Conservation (phyloP, 2,797 vertebrate genomes). For the Acipenser transmontanus region DNA sequence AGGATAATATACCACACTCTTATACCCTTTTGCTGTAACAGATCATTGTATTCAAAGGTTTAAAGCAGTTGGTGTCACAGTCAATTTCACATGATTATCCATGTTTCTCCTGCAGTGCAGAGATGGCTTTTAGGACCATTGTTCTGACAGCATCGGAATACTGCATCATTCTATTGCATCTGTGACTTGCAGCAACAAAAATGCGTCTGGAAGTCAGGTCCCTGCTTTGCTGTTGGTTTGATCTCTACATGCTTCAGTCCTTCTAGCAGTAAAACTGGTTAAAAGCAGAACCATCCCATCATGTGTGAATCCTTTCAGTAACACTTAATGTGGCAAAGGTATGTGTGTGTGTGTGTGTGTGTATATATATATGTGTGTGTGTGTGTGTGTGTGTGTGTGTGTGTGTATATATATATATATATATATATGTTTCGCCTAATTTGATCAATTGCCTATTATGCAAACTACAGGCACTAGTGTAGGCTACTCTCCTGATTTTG, state of each 20-base stretch:
- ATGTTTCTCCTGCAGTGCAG: neutral
- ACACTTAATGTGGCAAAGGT: no score
- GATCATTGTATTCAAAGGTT: neutral
- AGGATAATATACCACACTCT: neutral
- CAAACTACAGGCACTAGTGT: no score
- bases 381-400: no score
- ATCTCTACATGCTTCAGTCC: neutral
- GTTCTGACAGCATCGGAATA: neutral
- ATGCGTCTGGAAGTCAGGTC: neutral
- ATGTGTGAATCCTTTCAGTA: no score
- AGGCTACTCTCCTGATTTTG: no score
- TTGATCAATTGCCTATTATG: no score
- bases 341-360: no score
- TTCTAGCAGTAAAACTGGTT: neutral
- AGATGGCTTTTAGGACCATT: neutral
- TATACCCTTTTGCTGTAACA: neutral
- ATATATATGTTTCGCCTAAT: no score
- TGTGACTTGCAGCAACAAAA: neutral
- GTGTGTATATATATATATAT: no score
- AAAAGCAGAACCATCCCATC: no score
- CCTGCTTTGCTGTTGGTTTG: neutral
- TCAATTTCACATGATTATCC: slow-evolving; percentile 2
- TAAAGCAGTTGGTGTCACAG: slow-evolving; percentile 5
- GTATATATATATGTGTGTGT: no score
- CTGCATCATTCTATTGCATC: neutral